A percentile compares a stretch with the other conserved stretches of the same genome.
These are phyloP conservation scores for Ips typographus DNA, from an alignment of 1,140 invertebrate genomes.

Conservation along the genomic window DNA sequence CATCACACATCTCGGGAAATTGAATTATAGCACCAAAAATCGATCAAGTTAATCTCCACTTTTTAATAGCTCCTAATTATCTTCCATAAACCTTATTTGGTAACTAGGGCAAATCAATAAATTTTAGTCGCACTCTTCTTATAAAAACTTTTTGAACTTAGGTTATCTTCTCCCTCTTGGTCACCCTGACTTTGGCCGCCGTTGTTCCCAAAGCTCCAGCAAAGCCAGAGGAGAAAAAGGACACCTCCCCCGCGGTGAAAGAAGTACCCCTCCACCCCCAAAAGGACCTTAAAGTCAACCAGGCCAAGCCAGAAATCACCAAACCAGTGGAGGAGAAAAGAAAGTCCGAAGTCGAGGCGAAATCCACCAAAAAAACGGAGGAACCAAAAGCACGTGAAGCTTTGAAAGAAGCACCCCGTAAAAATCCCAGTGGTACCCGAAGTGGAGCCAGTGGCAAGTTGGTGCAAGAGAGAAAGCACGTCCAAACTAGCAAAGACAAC, in stretches of 20 bases:
- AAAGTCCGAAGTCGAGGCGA: background rate
- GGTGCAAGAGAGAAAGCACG: background rate
- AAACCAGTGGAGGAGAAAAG: background rate
- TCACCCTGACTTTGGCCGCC: background rate
- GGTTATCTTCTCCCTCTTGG: background rate
- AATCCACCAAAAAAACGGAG: background rate
- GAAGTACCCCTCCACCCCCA: background rate
- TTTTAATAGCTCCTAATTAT: background rate
- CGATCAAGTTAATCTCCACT: background rate
- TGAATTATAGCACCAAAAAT: slow-evolving; percentile 1
- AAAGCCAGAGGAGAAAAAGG: background rate
- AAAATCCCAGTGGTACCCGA: background rate
- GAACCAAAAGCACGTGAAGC: slow-evolving; percentile 1
- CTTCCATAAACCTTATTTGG: background rate
- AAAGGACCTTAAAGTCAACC: background rate
- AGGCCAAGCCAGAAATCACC: background rate
- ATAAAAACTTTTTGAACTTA: background rate
- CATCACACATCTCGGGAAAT: background rate
- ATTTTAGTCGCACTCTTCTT: background rate
- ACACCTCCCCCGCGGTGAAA: background rate
- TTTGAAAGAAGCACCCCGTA: background rate
- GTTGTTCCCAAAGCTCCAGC: slow-evolving; percentile 2
- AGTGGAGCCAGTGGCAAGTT: background rate
- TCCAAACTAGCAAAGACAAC: background rate
- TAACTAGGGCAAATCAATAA: background rate